These are phyloP conservation scores for Hydriomena furcata DNA, from an alignment of 2,888 invertebrate genomes.

Conservation along the genomic window DNA sequence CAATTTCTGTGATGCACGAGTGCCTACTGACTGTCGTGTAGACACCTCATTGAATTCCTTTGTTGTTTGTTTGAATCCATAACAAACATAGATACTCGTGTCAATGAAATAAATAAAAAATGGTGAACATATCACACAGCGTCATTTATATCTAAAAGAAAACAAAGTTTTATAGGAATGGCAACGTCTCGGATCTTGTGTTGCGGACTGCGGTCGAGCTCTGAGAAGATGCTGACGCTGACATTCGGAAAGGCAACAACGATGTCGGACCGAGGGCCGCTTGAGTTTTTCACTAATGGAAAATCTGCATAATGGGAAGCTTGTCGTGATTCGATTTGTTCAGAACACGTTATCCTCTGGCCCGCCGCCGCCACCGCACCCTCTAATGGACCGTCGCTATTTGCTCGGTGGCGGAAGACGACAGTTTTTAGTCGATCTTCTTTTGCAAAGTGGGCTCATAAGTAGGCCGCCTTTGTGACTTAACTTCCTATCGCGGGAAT, in stretches of 20 bases:
- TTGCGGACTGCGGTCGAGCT: neutral
- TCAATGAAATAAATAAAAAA: neutral
- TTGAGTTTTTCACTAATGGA: slow-evolving; percentile 73
- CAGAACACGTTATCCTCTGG: slow-evolving; percentile 58
- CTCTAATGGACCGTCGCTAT: slow-evolving; percentile 68
- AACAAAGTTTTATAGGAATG: slow-evolving; percentile 1
- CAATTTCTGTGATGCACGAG: neutral
- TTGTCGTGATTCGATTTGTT: slow-evolving; percentile 74
- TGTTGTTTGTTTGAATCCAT: neutral
- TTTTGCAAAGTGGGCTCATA: slow-evolving; percentile 53
- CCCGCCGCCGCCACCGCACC: slow-evolving; percentile 41
- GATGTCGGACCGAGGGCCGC: slow-evolving; percentile 42
- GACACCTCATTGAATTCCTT: neutral
- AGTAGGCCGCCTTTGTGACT: slow-evolving; percentile 56
- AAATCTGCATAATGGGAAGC: slow-evolving; percentile 77
- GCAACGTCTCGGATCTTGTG: neutral
- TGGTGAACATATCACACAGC: too few species aligned
- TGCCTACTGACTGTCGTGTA: neutral
- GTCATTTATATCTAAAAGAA: neutral
- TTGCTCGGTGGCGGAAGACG: slow-evolving; percentile 54
- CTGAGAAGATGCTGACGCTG: slow-evolving; percentile 4
- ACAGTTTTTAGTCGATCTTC: slow-evolving; percentile 60
- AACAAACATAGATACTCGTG: neutral
- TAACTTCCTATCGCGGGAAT: slow-evolving; percentile 55
- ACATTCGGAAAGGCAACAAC: slow-evolving; percentile 24